A percentile compares a stretch with the other conserved stretches of the same genome.
Evolutionary conservation across 2,113 vertebrate genomes (phyloP).

Genomic region (Oryzias curvinotus): DNA sequence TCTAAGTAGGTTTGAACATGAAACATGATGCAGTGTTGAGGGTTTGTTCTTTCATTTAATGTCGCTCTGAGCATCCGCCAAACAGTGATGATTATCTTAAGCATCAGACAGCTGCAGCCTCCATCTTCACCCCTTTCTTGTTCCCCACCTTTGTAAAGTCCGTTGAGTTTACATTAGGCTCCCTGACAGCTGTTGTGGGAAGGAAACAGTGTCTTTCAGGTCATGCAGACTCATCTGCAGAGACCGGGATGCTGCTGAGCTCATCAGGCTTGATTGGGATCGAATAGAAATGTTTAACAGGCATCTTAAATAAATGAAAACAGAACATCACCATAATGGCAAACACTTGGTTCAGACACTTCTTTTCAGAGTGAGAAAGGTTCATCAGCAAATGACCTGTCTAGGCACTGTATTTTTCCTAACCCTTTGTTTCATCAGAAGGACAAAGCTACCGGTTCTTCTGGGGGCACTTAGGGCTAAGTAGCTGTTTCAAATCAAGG

Average conservation of each 20-base stretch:
- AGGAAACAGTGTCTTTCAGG: background rate
- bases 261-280: constrained; percentile 4
- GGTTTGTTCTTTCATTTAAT: too few species aligned
- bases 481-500: constrained; percentile 58
- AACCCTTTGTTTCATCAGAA: constrained; percentile 34
- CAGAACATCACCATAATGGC: background rate
- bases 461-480: constrained; percentile 50
- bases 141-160: background rate
- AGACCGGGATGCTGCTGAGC: background rate
- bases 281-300: constrained; percentile 5
- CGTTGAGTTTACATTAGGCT: constrained; percentile 5
- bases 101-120: constrained; percentile 5
- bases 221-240: background rate
- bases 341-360: background rate
- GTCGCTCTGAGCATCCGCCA: too few species aligned
- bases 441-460: background rate
- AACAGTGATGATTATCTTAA: background rate
- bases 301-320: background rate
- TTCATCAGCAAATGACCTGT: too few species aligned
- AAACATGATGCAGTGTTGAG: too few species aligned
- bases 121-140: constrained; percentile 2
- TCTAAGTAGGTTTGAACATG: too few species aligned
- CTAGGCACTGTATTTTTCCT: background rate
- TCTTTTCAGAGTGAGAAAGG: too few species aligned
- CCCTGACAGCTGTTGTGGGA: constrained; percentile 18